A percentile compares a stretch with the other conserved stretches of the same genome.
phyloP scores from a whole-genome alignment of 2,113 vertebrate species.

The Tyto alba region DNA sequence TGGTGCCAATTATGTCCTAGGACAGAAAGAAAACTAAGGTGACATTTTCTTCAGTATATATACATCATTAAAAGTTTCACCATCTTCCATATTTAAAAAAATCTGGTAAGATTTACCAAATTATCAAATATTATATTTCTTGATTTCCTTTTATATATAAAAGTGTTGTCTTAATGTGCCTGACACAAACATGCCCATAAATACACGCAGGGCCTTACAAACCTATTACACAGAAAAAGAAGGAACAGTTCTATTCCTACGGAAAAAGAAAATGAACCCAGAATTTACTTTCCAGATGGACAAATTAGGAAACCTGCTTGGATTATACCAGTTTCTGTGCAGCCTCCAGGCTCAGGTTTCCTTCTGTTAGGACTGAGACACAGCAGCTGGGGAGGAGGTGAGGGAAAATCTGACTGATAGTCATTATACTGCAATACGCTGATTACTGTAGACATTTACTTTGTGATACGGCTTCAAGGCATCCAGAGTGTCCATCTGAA shows the following conservation, averaged over 20 bases:
- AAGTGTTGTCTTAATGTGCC: neutral
- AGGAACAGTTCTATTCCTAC: neutral
- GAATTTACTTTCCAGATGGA: neutral
- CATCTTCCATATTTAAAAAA: neutral
- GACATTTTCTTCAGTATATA: neutral
- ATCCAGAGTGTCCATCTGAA: neutral
- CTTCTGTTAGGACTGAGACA: neutral
- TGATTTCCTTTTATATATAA: neutral
- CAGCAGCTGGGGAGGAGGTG: neutral
- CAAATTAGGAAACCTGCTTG: neutral
- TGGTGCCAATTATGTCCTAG: neutral
- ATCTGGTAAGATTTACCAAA: neutral
- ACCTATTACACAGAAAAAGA: neutral
- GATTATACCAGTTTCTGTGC: neutral
- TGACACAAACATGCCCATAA: neutral
- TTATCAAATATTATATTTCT: neutral
- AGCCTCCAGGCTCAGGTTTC: neutral
- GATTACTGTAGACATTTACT: neutral
- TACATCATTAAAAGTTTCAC: neutral
- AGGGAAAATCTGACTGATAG: neutral
- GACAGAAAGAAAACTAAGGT: neutral
- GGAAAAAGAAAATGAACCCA: neutral
- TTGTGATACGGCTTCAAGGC: neutral
- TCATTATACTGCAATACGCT: neutral
- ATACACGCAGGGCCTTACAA: neutral